Evolutionary conservation across 1,140 invertebrate species (phyloP).

Genomic region (Hesperophylax magnus): DNA sequence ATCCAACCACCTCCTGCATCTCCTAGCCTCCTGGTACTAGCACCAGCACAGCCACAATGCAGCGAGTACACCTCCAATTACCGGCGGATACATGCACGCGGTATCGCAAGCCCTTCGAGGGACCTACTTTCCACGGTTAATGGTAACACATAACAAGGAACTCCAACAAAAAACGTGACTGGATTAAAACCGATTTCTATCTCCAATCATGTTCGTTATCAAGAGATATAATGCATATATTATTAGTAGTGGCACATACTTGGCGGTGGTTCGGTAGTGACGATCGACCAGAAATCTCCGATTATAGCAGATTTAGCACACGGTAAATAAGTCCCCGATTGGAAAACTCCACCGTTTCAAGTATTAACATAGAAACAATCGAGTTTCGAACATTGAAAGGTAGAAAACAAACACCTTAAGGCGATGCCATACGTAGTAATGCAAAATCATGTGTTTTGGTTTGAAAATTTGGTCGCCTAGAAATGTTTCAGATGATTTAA

Average conservation of each 20-base stretch:
- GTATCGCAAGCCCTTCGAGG: conserved; percentile 12
- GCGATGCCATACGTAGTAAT: too few relatives aligned
- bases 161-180: conserved; percentile 40
- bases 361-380: too few relatives aligned
- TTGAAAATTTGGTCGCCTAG: too few relatives aligned
- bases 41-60: too few relatives aligned
- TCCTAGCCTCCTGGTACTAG: not conserved
- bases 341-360: too few relatives aligned
- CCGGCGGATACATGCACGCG: conserved; percentile 12
- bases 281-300: conserved; percentile 44
- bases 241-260: not conserved
- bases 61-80: conserved; percentile 33
- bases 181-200: conserved; percentile 41
- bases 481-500: too few relatives aligned
- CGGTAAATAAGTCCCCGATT: not conserved
- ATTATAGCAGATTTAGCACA: conserved; percentile 53
- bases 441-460: too few relatives aligned
- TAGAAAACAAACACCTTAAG: too few relatives aligned
- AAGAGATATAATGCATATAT: not conserved
- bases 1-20: not conserved
- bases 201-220: conserved; percentile 38
- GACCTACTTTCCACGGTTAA: conserved; percentile 25
- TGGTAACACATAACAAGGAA: conserved; percentile 24
- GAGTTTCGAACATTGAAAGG: too few relatives aligned
- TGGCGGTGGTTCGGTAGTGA: not conserved